Evolutionary conservation across 2,888 invertebrate species (phyloP).

Genomic region (Caenorhabditis panamensis): DNA sequence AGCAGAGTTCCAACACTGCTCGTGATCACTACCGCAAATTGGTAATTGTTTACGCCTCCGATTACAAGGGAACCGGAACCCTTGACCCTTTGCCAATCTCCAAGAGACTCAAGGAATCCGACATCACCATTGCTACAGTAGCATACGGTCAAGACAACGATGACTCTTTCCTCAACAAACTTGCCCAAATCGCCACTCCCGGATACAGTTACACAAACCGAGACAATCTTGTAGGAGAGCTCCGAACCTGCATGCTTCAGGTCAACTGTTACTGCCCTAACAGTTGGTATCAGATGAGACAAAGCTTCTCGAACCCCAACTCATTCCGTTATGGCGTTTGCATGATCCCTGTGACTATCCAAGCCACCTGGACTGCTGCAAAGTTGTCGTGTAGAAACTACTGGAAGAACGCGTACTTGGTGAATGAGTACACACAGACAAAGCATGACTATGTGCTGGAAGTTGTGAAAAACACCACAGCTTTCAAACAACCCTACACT

Average conservation of each 20-base stretch:
- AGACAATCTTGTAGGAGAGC: background rate
- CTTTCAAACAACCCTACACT: constrained; percentile 19
- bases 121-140: constrained; percentile 32
- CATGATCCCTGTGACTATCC: constrained; percentile 19
- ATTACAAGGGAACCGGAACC: constrained; percentile 29
- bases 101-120: constrained; percentile 14
- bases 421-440: constrained; percentile 29
- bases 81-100: constrained; percentile 40
- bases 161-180: constrained; percentile 15
- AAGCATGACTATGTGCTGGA: constrained; percentile 36
- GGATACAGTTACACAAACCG: constrained; percentile 26
- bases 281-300: constrained; percentile 32
- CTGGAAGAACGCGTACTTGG: constrained; percentile 23
- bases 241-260: constrained; percentile 22
- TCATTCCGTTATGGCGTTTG: constrained; percentile 37
- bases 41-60: constrained; percentile 33
- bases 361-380: constrained; percentile 24
- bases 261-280: constrained; percentile 51
- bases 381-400: constrained; percentile 39
- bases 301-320: constrained; percentile 1
- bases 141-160: constrained; percentile 34
- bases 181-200: constrained; percentile 35
- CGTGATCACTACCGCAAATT: constrained; percentile 11
- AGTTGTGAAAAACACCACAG: constrained; percentile 7
- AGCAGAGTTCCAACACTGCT: constrained; percentile 27